These are phyloP conservation scores for Rhinoraja longicauda DNA, from an alignment of 2,797 vertebrate genomes.

Conservation along the genomic window DNA sequence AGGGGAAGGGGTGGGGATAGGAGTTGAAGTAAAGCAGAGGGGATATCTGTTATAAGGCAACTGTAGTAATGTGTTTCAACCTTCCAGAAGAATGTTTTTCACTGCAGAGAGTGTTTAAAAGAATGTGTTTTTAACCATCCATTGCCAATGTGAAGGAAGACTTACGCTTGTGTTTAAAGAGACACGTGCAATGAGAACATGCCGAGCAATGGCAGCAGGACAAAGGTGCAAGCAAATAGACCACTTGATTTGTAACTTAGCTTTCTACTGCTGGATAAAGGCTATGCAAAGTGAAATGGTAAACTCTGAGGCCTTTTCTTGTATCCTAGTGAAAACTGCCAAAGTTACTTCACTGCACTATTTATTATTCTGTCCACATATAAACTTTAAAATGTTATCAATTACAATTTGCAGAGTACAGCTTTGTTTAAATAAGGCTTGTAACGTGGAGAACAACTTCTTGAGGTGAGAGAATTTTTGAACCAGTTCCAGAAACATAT, in stretches of 20 bases:
- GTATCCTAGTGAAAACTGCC: neutral
- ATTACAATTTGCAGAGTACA: neutral
- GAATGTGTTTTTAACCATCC: neutral
- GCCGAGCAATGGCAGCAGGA: neutral
- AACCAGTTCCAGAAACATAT: slow-evolving; percentile 1
- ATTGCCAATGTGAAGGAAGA: neutral
- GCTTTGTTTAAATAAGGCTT: slow-evolving; percentile 1
- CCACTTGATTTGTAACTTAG: neutral
- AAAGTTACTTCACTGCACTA: neutral
- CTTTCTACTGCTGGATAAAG: neutral
- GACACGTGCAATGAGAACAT: neutral
- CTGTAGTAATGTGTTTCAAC: no score
- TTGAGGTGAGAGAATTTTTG: neutral
- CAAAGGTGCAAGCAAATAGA: neutral
- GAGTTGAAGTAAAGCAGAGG: no score
- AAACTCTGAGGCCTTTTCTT: neutral
- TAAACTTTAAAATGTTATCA: neutral
- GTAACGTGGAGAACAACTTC: neutral
- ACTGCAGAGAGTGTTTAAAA: neutral
- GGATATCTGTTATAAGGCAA: no score
- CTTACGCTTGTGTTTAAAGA: neutral
- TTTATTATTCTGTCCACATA: neutral
- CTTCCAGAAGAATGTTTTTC: neutral
- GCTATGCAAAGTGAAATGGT: neutral
- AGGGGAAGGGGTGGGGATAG: no score